Percentiles rank a stretch among this genome's conserved stretches.
Evolutionary conservation across 2,888 invertebrate species (phyloP).

Genomic region (Caenorhabditis macrosperma): DNA sequence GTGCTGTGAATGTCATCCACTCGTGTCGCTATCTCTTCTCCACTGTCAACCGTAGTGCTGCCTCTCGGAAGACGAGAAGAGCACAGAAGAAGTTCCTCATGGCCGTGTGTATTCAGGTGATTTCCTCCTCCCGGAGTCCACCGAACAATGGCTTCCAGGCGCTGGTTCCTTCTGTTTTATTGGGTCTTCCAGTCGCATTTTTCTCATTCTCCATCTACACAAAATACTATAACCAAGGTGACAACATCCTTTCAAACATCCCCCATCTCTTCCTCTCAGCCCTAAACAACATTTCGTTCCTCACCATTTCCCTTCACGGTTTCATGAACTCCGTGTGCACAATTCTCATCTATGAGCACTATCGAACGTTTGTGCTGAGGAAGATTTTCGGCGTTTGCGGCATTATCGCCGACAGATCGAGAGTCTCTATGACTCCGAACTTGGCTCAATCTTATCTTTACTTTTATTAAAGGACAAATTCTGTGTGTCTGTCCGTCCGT

Average conservation of each 20-base stretch:
- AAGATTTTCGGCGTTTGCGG: too few relatives aligned
- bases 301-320: neutral
- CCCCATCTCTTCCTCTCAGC: neutral
- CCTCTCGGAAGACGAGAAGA: constrained; percentile 9
- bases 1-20: neutral
- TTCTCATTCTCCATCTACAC: neutral
- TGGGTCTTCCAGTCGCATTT: neutral
- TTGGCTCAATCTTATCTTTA: too few relatives aligned
- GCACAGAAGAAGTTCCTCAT: constrained; percentile 19
- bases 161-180: neutral
- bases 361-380: neutral
- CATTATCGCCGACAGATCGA: too few relatives aligned
- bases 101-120: constrained; percentile 26
- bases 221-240: neutral
- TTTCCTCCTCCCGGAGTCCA: too few relatives aligned
- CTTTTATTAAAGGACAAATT: too few relatives aligned
- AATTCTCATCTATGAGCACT: neutral
- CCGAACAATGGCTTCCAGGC: neutral
- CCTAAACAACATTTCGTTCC: neutral
- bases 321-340: neutral
- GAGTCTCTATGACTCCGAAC: too few relatives aligned
- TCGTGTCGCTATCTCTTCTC: neutral
- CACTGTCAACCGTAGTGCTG: neutral
- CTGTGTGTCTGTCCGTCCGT: too few relatives aligned
- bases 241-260: neutral